Percentiles rank a stretch among this genome's conserved stretches.
phyloP scores from a whole-genome alignment of 2,888 invertebrate genomes.

The Helicoverpa assulta region DNA sequence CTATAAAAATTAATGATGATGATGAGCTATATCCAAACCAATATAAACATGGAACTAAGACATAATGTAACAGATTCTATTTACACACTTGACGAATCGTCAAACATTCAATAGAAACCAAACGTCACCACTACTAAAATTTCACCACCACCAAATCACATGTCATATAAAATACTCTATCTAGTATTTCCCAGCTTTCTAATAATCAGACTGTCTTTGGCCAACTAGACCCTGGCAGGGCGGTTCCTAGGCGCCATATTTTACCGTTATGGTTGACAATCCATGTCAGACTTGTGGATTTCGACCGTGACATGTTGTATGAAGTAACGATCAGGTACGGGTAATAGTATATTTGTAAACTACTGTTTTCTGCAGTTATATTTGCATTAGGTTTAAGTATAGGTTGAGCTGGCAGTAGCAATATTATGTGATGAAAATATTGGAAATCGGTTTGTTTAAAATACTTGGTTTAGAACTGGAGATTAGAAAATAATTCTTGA shows the following conservation, averaged over 20 bases:
- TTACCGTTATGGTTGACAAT: constrained; percentile 49
- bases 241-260: constrained; percentile 44
- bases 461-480: too few species aligned
- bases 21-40: too few species aligned
- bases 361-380: constrained; percentile 21
- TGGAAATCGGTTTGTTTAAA: not conserved
- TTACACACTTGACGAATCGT: too few species aligned
- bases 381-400: constrained; percentile 16
- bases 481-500: too few species aligned
- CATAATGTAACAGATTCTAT: too few species aligned
- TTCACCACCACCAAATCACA: not conserved
- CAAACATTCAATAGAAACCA: too few species aligned
- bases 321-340: constrained; percentile 25
- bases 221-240: constrained; percentile 50
- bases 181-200: constrained; percentile 27
- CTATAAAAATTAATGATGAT: too few species aligned
- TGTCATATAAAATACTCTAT: not conserved
- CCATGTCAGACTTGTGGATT: constrained; percentile 44
- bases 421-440: not conserved
- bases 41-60: too few species aligned
- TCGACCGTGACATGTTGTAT: constrained; percentile 53
- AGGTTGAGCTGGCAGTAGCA: not conserved
- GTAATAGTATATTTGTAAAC: not conserved
- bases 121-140: not conserved
- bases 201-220: constrained; percentile 30